phyloP scores from a whole-genome alignment of 2,888 invertebrate species.

The Deilephila porcellus region DNA sequence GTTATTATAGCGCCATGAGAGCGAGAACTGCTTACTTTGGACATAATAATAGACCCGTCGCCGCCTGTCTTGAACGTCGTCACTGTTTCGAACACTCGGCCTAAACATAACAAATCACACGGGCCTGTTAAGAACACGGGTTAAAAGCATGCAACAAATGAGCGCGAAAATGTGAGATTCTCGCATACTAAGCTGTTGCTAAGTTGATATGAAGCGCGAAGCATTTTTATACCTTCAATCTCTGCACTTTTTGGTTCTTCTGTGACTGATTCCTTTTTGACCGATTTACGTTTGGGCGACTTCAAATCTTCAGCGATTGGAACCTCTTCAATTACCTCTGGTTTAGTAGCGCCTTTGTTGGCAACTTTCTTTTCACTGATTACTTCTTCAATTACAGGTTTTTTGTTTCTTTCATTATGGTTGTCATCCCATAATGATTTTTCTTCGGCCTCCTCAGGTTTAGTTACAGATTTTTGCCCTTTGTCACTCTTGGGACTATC shows the following conservation, averaged over 20 bases:
- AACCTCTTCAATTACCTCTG: constrained; percentile 71
- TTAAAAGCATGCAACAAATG: constrained; percentile 76
- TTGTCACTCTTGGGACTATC: constrained; percentile 50
- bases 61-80: constrained; percentile 82
- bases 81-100: constrained; percentile 83
- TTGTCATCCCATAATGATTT: constrained; percentile 77
- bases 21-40: constrained; percentile 86
- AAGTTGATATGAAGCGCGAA: constrained; percentile 71
- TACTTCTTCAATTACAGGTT: constrained; percentile 62
- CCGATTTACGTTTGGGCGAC: constrained; percentile 73
- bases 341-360: constrained; percentile 64
- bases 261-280: constrained; percentile 70
- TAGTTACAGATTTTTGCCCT: constrained; percentile 61
- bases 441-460: constrained; percentile 64
- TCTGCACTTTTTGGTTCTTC: constrained; percentile 81
- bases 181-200: constrained; percentile 73
- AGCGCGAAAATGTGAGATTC: constrained; percentile 64
- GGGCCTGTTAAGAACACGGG: constrained; percentile 76
- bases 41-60: constrained; percentile 78
- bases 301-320: constrained; percentile 66
- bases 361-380: constrained; percentile 60
- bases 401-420: constrained; percentile 63
- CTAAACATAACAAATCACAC: constrained; percentile 84
- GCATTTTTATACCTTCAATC: constrained; percentile 79
- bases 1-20: constrained; percentile 86